Conservation (phyloP, 2,888 invertebrate species). For the Cerceris ruficornis region DNA sequence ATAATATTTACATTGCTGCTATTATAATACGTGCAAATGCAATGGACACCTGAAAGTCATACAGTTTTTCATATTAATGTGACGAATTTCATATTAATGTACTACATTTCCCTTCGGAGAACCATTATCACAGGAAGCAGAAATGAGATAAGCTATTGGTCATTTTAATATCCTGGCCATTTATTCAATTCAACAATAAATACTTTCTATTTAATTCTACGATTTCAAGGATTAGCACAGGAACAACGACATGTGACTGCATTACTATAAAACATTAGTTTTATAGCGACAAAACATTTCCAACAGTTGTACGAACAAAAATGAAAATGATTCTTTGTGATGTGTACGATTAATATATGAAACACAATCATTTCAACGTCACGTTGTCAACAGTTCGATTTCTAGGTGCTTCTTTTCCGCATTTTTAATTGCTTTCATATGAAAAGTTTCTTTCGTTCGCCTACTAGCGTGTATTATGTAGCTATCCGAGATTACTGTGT, state of each 20-base stretch:
- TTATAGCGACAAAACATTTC: constrained; percentile 57
- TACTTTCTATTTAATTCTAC: background rate
- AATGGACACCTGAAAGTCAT: no score
- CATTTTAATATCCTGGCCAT: no score
- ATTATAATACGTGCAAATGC: no score
- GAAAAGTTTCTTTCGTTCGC: constrained; percentile 64
- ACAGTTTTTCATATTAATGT: no score
- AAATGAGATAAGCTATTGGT: no score
- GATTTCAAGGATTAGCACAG: constrained; percentile 2
- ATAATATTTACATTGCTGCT: no score
- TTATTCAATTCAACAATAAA: no score
- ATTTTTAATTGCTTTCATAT: constrained; percentile 59
- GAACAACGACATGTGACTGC: constrained; percentile 36
- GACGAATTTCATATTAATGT: no score
- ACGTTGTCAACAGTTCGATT: constrained; percentile 48
- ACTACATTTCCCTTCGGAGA: no score
- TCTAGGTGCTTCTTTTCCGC: constrained; percentile 65
- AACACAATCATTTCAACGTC: constrained; percentile 50
- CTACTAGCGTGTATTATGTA: constrained; percentile 63
- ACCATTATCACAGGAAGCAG: no score
- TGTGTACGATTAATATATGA: constrained; percentile 38
- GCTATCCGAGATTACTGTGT: constrained; percentile 61
- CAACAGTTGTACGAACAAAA: background rate
- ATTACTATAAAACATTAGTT: constrained; percentile 15
- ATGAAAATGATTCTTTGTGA: background rate